phyloP scores from a whole-genome alignment of 2,797 vertebrate species.

The Paedocypris micromegethes region DNA sequence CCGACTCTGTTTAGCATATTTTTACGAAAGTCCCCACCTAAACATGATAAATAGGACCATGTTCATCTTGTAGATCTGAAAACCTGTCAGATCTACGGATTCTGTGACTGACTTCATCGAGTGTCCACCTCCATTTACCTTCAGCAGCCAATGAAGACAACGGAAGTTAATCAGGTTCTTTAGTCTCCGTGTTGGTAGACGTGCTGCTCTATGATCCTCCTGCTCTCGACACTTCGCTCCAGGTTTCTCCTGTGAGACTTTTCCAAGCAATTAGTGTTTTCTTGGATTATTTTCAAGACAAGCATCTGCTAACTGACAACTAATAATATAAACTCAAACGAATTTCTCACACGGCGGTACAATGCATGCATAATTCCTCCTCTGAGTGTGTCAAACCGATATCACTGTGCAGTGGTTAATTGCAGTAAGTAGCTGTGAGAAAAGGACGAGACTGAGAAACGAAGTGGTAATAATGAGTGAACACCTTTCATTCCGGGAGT shows the following conservation, averaged over 20 bases:
- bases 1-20: too few relatives aligned
- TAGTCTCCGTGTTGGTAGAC: too few relatives aligned
- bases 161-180: too few relatives aligned
- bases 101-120: too few relatives aligned
- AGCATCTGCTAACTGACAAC: constrained; percentile 14
- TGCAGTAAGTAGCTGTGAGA: not conserved
- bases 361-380: constrained; percentile 5
- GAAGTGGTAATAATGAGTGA: not conserved
- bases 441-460: not conserved
- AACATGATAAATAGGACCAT: too few relatives aligned
- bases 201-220: too few relatives aligned
- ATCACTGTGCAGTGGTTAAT: constrained; percentile 7
- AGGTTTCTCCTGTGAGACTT: not conserved
- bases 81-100: too few relatives aligned
- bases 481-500: too few relatives aligned
- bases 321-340: constrained; percentile 6
- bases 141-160: not conserved
- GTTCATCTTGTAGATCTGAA: too few relatives aligned
- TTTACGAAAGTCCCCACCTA: too few relatives aligned
- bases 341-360: constrained; percentile 9
- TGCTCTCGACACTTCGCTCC: not conserved
- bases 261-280: constrained; percentile 4
- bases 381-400: constrained; percentile 4
- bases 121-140: too few relatives aligned
- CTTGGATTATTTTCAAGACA: not conserved